Conservation (phyloP, 1,140 invertebrate genomes). For the Aphelinus atriplicis region DNA sequence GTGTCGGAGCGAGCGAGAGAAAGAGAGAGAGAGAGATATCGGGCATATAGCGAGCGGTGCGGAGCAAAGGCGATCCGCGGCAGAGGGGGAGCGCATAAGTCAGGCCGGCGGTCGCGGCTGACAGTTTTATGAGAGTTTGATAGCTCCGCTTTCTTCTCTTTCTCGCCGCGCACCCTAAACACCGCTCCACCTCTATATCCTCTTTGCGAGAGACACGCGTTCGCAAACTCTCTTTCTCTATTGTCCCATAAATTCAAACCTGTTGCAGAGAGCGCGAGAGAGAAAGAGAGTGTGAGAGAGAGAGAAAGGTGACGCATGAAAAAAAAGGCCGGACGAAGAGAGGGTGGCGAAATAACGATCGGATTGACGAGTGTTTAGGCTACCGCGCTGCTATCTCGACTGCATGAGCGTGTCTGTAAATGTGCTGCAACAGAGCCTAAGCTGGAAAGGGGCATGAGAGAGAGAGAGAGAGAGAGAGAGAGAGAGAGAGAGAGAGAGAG, state of each 20-base stretch:
- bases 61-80: constrained; percentile 32
- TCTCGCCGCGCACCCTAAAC: constrained; percentile 6
- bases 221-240: constrained; percentile 56
- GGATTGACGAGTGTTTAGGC: not conserved
- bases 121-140: constrained; percentile 69
- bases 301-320: too few relatives aligned
- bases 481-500: not conserved
- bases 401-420: not conserved
- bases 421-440: not conserved
- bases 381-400: not conserved
- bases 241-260: constrained; percentile 68
- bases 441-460: not conserved
- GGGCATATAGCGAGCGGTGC: constrained; percentile 13
- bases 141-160: constrained; percentile 53
- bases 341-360: not conserved
- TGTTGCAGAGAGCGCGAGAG: constrained; percentile 58
- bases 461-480: not conserved
- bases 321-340: too few relatives aligned
- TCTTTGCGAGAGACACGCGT: constrained; percentile 51
- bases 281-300: constrained; percentile 30
- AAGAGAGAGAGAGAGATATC: constrained; percentile 37
- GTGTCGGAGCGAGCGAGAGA: not conserved
- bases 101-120: constrained; percentile 61
- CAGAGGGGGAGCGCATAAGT: constrained; percentile 61
- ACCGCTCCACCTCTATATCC: constrained; percentile 7